These are phyloP conservation scores for Eira barbara DNA, from an alignment of 2,113 vertebrate genomes.

Conservation along the genomic window DNA sequence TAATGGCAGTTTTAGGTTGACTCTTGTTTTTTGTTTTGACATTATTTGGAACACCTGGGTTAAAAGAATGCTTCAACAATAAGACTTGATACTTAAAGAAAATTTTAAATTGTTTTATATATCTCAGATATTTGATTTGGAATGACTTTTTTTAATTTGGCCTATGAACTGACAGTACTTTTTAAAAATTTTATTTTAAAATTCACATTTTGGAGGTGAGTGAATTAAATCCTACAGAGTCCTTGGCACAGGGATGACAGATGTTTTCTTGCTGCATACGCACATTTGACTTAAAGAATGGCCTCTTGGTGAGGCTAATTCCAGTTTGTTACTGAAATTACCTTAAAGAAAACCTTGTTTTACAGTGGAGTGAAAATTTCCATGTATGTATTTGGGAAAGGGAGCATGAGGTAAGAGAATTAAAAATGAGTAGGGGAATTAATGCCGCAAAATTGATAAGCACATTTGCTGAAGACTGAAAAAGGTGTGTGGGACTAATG, in stretches of 20 bases:
- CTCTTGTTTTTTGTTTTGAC: conserved; percentile 22
- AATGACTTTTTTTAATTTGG: conserved; percentile 8
- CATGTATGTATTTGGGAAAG: neutral
- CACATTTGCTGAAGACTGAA: neutral
- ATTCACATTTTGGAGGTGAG: neutral
- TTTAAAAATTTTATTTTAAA: neutral
- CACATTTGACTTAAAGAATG: neutral
- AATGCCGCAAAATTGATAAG: neutral
- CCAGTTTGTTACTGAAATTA: neutral
- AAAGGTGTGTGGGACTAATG: neutral
- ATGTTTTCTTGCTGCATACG: neutral
- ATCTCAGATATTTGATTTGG: neutral
- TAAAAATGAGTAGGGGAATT: neutral
- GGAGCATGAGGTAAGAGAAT: neutral
- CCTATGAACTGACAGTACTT: neutral
- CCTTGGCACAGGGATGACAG: neutral
- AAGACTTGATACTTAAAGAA: neutral
- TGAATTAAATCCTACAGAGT: neutral
- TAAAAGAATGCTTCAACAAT: neutral
- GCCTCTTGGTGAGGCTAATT: neutral
- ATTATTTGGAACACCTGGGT: neutral
- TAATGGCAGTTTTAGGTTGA: conserved; percentile 39
- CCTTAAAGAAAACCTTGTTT: neutral
- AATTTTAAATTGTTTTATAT: neutral
- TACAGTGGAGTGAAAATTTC: neutral